Conservation (phyloP, 2,797 vertebrate genomes). For the Hoplostethus atlanticus region DNA sequence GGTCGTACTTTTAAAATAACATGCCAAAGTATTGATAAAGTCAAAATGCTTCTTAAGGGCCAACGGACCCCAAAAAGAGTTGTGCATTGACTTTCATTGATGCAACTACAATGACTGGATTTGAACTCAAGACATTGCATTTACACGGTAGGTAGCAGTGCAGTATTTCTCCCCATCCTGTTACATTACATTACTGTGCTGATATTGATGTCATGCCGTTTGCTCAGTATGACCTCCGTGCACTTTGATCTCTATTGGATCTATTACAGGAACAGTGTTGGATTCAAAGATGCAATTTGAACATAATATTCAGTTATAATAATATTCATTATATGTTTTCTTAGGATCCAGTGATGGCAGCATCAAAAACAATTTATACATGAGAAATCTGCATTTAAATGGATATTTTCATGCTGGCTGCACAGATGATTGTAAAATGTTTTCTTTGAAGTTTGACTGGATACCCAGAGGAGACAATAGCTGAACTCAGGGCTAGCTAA, state of each 20-base stretch:
- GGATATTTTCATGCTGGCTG: conserved; percentile 37
- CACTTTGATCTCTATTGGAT: conserved; percentile 18
- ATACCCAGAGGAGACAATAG: neutral
- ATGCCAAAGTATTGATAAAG: too few species aligned
- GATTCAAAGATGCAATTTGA: conserved; percentile 17
- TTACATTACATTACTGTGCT: neutral
- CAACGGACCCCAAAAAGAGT: too few species aligned
- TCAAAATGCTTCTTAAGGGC: too few species aligned
- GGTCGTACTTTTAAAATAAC: too few species aligned
- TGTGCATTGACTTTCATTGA: neutral
- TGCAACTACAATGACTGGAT: too few species aligned
- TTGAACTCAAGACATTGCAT: too few species aligned
- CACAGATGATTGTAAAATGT: conserved; percentile 3
- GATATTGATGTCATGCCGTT: neutral
- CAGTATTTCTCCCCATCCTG: neutral
- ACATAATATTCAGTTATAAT: neutral
- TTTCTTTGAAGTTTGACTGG: conserved; percentile 13
- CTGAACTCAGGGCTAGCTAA: neutral
- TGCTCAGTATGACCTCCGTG: neutral
- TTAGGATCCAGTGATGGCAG: conserved; percentile 13
- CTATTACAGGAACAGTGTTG: neutral
- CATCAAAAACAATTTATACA: conserved; percentile 16
- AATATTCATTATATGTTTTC: too few species aligned
- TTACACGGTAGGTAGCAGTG: too few species aligned
- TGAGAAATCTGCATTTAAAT: conserved; percentile 54